Evolutionary conservation across 1,140 invertebrate species (phyloP), one percentile per base, ranked within the genome.

Genomic region (Drosophila suzukii): DNA sequence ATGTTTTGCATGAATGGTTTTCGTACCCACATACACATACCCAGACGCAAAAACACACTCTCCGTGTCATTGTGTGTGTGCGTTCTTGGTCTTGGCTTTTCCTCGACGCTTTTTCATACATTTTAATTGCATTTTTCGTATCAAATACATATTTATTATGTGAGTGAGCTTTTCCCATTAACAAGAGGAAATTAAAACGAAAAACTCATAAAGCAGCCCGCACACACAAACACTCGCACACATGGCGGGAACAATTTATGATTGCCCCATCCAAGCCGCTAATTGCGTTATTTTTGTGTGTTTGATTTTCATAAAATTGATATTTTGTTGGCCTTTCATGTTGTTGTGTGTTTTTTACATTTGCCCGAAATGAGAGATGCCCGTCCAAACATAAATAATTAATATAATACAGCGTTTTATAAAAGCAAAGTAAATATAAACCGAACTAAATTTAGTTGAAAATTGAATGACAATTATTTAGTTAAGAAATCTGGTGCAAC

Each of bases 61-160:
- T 27, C 17, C 20, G 44, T 36, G 50, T 53, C 50, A 39, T 41
- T 54, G n/a, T 50, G 62, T 62, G 58, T 1, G 32, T 36, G 50
- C 32, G 50, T 36, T 53, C 50, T 53, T 53, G 50, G 30, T 81
- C 79, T 82, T 81, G 66, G 71, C 34, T 36, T 54, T 63, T 59
- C 55, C 67, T 53, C 75, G 27, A 20, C 30, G 56, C 38, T 44
- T n/a, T 68, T 79, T 62, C 71, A 76, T 83, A 82, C 83, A 76
- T 86, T 86, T 86, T 86, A 86, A 86, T 86, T 86, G 83, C 83
- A 88, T 88, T 88, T 86, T 82, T 83, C 57, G 70, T 88, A 86
- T 88, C 78, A 88, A 86, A 86, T 77, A 88, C 83, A 79, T 86
- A 86, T 86, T 82, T 86, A 86, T 85, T 82, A 78, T 76, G 65